Percentiles rank a stretch among this genome's conserved stretches.
Conservation (phyloP, 2,888 invertebrate genomes). For the Lasioglossum villosulum region DNA sequence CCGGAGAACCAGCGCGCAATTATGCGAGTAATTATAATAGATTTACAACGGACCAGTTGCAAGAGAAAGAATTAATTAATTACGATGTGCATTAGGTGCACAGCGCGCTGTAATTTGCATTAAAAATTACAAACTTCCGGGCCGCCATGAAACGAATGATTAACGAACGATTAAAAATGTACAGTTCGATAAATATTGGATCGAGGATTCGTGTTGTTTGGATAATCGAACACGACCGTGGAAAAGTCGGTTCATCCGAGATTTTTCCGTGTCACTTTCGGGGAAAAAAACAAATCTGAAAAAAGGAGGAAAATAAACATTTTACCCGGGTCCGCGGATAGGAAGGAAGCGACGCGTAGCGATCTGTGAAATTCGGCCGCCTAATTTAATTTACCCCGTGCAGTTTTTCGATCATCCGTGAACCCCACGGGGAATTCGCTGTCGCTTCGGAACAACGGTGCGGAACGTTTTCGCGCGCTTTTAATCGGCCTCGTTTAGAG, state of each 20-base stretch:
- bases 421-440: conserved; percentile 24
- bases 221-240: neutral
- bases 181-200: neutral
- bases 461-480: conserved; percentile 24
- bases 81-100: neutral
- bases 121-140: neutral
- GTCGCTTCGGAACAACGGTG: conserved; percentile 34
- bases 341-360: conserved; percentile 35
- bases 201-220: neutral
- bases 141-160: neutral
- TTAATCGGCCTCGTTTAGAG: conserved; percentile 17
- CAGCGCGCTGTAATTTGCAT: neutral
- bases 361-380: conserved; percentile 53
- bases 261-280: neutral
- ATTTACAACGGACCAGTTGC: neutral
- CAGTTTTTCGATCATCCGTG: conserved; percentile 54
- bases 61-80: neutral
- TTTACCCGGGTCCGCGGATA: conserved; percentile 11
- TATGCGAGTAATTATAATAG: neutral
- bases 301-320: conserved; percentile 21
- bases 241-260: neutral
- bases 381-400: conserved; percentile 59
- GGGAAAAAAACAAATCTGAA: too few species aligned
- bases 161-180: neutral
- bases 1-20: neutral